Evolutionary conservation across 2,888 invertebrate genomes (phyloP).

Genomic region (Cybosia mesomella): DNA sequence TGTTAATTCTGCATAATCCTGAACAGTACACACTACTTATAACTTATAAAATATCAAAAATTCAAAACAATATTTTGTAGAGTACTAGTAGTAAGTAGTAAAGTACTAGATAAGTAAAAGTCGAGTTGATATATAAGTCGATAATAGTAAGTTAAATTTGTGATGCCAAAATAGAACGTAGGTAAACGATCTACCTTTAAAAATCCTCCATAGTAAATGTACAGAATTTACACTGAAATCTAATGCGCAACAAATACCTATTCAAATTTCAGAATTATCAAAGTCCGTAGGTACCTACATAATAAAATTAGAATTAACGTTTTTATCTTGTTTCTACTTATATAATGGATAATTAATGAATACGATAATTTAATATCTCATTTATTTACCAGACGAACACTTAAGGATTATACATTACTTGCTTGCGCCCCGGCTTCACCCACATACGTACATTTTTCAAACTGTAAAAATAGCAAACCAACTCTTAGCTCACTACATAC

Average conservation of each 20-base stretch:
- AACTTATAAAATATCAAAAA: no score
- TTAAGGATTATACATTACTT: background rate
- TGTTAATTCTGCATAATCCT: no score
- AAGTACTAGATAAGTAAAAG: no score
- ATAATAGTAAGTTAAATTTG: background rate
- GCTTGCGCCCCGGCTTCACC: background rate
- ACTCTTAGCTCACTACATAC: no score
- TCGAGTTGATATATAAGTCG: no score
- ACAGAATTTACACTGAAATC: background rate
- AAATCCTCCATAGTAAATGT: background rate
- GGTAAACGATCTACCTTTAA: background rate
- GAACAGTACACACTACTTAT: no score
- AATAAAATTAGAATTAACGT: background rate
- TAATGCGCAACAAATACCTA: constrained; percentile 2
- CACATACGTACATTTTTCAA: background rate
- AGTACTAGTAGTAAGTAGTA: no score
- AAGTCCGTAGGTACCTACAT: background rate
- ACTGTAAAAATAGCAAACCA: background rate
- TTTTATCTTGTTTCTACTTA: background rate
- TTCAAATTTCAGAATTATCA: background rate
- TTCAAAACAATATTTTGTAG: no score
- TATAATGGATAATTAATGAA: background rate
- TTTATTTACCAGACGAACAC: background rate
- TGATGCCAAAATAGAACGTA: background rate
- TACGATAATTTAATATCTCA: background rate